Percentiles rank a stretch among this genome's conserved stretches.
Evolutionary conservation across 2,113 vertebrate species (phyloP).

Genomic region (Sterrhoptilus dennistouni): DNA sequence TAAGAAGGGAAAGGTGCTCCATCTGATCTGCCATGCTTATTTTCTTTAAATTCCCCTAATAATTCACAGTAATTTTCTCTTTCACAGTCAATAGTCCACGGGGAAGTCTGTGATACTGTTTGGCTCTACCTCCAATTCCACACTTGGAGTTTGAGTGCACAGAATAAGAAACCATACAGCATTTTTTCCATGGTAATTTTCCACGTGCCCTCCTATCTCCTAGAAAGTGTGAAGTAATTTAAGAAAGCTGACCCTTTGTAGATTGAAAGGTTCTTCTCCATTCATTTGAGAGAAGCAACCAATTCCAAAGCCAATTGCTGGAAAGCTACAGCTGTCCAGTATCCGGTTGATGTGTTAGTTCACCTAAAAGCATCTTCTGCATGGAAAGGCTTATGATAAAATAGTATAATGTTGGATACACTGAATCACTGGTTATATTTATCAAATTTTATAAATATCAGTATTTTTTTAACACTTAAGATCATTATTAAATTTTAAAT

Average conservation of each 20-base stretch:
- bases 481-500: background rate
- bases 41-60: background rate
- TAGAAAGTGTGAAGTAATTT: background rate
- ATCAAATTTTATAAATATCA: background rate
- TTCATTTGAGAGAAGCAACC: background rate
- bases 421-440: background rate
- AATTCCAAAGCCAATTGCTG: background rate
- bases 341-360: background rate
- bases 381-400: background rate
- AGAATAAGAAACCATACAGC: background rate
- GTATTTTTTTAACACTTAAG: background rate
- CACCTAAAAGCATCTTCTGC: background rate
- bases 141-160: background rate
- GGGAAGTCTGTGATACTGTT: background rate
- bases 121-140: background rate
- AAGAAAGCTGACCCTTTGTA: background rate
- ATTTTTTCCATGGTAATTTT: background rate
- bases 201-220: background rate
- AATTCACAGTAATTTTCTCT: background rate
- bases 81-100: background rate
- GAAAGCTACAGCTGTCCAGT: background rate
- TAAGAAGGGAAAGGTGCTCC: background rate
- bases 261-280: background rate
- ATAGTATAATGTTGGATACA: background rate
- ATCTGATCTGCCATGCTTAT: background rate